Evolutionary conservation across 2,797 vertebrate genomes (phyloP).

Genomic region (Poeciliopsis presidionis): DNA sequence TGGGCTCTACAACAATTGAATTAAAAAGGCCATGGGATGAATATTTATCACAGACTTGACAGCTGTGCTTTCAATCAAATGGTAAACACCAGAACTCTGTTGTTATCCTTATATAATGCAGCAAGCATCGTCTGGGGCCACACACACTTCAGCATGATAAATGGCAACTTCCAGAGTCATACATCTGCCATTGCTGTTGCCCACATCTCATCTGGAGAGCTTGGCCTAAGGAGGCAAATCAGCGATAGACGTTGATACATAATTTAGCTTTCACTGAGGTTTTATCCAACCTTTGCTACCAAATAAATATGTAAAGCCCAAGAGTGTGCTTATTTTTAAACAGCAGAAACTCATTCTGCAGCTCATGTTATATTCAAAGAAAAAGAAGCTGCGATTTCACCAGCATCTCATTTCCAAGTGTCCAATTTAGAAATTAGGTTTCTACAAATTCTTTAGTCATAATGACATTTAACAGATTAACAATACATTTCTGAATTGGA

Average conservation of each 20-base stretch:
- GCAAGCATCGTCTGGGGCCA: conserved; percentile 43
- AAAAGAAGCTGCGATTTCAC: conserved; percentile 62
- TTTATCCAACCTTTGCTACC: conserved; percentile 70
- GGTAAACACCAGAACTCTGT: conserved; percentile 29
- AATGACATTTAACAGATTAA: conserved; percentile 7
- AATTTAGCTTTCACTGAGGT: conserved; percentile 68
- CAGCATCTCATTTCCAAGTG: conserved; percentile 60
- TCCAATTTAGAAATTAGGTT: conserved; percentile 47
- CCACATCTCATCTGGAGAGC: conserved; percentile 51
- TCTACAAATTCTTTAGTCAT: not conserved
- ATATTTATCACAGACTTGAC: conserved; percentile 72
- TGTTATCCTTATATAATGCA: conserved; percentile 57
- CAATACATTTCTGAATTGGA: not conserved
- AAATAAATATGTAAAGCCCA: conserved; percentile 74
- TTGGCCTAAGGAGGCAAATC: conserved; percentile 58
- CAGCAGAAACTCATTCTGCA: conserved; percentile 57
- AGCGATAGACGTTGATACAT: conserved; percentile 62
- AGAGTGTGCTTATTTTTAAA: conserved; percentile 57
- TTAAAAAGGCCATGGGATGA: conserved; percentile 68
- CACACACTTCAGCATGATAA: conserved; percentile 53
- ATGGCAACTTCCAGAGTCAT: conserved; percentile 43
- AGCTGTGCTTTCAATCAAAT: conserved; percentile 61
- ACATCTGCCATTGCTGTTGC: conserved; percentile 57
- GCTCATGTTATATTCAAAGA: conserved; percentile 64
- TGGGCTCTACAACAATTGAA: conserved; percentile 47